A percentile compares a stretch with the other conserved stretches of the same genome.
Conservation (phyloP, 1,140 invertebrate genomes). For the Phenacoccus solenopsis region DNA sequence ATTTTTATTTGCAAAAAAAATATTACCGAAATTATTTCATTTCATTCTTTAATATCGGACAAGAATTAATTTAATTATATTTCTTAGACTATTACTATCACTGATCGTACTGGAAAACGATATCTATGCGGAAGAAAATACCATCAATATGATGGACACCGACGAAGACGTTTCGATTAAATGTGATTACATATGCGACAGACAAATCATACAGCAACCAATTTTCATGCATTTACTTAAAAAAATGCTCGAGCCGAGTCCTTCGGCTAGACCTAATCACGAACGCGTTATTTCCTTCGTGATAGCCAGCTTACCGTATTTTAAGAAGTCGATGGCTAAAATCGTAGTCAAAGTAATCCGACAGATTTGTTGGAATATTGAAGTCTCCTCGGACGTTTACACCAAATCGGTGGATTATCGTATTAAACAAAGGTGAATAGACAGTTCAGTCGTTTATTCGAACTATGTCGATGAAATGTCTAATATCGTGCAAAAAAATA, state of each 20-base stretch:
- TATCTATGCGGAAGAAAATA: slow-evolving; percentile 32
- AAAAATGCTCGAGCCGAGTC: slow-evolving; percentile 49
- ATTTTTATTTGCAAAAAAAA: no score
- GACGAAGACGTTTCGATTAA: slow-evolving; percentile 33
- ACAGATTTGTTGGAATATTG: slow-evolving; percentile 73
- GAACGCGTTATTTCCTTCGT: slow-evolving; percentile 69
- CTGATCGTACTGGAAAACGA: slow-evolving; percentile 64
- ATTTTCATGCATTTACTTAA: slow-evolving; percentile 75
- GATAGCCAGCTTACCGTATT: slow-evolving; percentile 59
- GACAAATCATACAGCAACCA: slow-evolving; percentile 62
- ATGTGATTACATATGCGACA: slow-evolving; percentile 49
- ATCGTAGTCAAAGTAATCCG: slow-evolving; percentile 65
- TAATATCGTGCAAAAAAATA: no score
- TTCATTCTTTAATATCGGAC: background rate
- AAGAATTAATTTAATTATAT: slow-evolving; percentile 13
- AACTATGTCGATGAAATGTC: no score
- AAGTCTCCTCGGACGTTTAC: slow-evolving; percentile 44
- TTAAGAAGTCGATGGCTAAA: slow-evolving; percentile 57
- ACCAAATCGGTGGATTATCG: slow-evolving; percentile 19
- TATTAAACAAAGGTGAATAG: background rate
- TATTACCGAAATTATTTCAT: no score
- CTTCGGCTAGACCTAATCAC: slow-evolving; percentile 49
- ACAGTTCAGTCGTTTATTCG: no score
- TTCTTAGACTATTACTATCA: slow-evolving; percentile 47
- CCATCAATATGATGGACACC: slow-evolving; percentile 13